Evolutionary conservation across 2,797 vertebrate genomes (phyloP).

Genomic region (Danio aesculapii): DNA sequence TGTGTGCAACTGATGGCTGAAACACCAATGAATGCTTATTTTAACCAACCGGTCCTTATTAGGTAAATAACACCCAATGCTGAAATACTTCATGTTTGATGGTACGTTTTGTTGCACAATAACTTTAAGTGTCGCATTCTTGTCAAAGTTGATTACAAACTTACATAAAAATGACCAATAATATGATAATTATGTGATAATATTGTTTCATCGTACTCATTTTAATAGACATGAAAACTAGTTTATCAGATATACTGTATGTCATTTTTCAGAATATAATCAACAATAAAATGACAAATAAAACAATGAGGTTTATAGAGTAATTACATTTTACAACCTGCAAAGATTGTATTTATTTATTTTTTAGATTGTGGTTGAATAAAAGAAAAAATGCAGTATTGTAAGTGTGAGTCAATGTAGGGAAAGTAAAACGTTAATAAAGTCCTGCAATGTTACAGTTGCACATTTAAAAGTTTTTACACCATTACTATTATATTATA

Average conservation of each 20-base stretch:
- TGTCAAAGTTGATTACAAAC: neutral
- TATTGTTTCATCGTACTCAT: neutral
- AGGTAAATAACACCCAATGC: neutral
- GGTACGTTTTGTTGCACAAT: neutral
- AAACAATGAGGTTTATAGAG: neutral
- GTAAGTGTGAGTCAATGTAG: too few species aligned
- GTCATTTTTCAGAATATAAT: neutral
- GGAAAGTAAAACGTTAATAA: neutral
- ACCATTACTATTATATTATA: too few species aligned
- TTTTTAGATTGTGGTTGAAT: too few species aligned
- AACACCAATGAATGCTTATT: conserved; percentile 23
- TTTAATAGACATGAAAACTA: neutral
- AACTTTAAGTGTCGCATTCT: neutral
- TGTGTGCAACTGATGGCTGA: neutral
- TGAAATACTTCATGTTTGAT: neutral
- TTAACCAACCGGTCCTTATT: conserved; percentile 9
- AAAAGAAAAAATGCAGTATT: too few species aligned
- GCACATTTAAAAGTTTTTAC: too few species aligned
- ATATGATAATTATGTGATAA: neutral
- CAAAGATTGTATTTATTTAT: neutral
- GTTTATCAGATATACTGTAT: neutral
- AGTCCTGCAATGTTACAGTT: neutral
- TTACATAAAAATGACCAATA: neutral
- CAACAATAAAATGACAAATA: neutral
- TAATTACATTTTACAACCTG: neutral